Percentiles rank a stretch among this genome's conserved stretches.
Conservation (phyloP, 53 echinoderm and acorn worm species). For the Luidia sarsii region DNA sequence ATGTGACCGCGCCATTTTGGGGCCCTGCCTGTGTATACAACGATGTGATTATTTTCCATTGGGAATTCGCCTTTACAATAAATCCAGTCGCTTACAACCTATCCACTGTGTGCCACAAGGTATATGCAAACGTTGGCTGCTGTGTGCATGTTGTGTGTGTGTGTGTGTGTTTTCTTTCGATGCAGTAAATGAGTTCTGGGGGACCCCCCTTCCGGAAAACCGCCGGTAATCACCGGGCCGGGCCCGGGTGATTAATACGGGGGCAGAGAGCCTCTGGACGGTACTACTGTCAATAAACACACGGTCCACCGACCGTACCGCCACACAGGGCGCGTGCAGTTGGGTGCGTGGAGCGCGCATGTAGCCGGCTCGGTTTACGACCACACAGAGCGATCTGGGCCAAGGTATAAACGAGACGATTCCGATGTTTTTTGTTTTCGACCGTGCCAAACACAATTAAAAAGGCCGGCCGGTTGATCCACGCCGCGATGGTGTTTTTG, state of each 20-base stretch:
- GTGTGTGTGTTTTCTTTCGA: neutral
- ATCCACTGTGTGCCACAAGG: constrained; percentile 18
- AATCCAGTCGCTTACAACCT: constrained; percentile 14
- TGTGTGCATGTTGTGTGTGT: too few species aligned
- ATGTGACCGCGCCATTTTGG: constrained; percentile 49
- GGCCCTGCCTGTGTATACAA: constrained; percentile 17
- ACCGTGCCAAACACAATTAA: constrained; percentile 34
- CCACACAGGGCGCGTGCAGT: constrained; percentile 22
- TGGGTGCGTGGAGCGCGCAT: neutral
- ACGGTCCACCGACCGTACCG: constrained; percentile 2
- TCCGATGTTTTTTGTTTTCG: neutral
- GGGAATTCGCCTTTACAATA: constrained; percentile 42
- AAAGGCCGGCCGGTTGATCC: neutral
- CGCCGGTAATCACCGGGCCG: constrained; percentile 4
- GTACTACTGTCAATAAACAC: constrained; percentile 30
- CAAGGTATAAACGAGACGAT: neutral
- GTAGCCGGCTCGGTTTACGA: constrained; percentile 6
- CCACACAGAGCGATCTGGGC: constrained; percentile 31
- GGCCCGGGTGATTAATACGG: constrained; percentile 42
- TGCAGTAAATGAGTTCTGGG: too few species aligned
- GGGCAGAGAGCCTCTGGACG: constrained; percentile 23
- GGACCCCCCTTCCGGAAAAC: constrained; percentile 7
- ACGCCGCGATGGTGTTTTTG: too few species aligned
- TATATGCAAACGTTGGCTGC: too few species aligned
- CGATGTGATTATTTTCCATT: constrained; percentile 49